Conservation (phyloP, 2,888 invertebrate species). For the Acrobasis repandana region DNA sequence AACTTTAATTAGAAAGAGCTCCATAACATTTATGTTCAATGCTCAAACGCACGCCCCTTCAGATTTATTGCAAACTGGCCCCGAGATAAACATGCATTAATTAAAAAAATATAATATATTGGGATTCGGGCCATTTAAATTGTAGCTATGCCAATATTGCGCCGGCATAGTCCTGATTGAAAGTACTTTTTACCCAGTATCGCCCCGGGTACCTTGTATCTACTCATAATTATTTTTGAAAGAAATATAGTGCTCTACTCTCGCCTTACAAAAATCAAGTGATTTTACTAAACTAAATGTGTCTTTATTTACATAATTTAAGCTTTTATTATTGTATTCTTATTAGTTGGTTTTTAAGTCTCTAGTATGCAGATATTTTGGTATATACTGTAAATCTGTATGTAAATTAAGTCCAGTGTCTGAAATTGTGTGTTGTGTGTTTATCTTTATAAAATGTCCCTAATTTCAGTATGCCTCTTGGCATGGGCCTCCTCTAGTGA, state of each 20-base stretch:
- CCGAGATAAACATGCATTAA: slow-evolving; percentile 80
- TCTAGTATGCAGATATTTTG: too few species aligned
- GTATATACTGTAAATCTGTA: too few species aligned
- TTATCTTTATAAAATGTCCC: too few species aligned
- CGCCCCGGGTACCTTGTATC: background rate
- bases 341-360: too few species aligned
- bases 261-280: too few species aligned
- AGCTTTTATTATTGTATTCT: too few species aligned
- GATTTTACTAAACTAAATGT: too few species aligned
- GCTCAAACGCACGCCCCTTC: slow-evolving; percentile 71
- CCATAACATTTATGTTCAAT: slow-evolving; percentile 74
- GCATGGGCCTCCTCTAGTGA: too few species aligned
- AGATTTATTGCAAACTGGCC: slow-evolving; percentile 75
- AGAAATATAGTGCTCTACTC: background rate
- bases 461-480: too few species aligned
- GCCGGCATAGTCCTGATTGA: slow-evolving; percentile 4
- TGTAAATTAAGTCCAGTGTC: too few species aligned
- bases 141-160: slow-evolving; percentile 26
- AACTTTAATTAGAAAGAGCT: slow-evolving; percentile 79
- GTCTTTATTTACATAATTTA: too few species aligned
- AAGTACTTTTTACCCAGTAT: background rate
- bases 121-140: slow-evolving; percentile 40
- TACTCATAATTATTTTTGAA: background rate
- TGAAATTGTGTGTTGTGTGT: too few species aligned
- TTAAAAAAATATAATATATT: slow-evolving; percentile 76